Percentiles rank a stretch among this genome's conserved stretches.
Conservation (phyloP, 2,888 invertebrate species). For the Eupithecia vulgata region DNA sequence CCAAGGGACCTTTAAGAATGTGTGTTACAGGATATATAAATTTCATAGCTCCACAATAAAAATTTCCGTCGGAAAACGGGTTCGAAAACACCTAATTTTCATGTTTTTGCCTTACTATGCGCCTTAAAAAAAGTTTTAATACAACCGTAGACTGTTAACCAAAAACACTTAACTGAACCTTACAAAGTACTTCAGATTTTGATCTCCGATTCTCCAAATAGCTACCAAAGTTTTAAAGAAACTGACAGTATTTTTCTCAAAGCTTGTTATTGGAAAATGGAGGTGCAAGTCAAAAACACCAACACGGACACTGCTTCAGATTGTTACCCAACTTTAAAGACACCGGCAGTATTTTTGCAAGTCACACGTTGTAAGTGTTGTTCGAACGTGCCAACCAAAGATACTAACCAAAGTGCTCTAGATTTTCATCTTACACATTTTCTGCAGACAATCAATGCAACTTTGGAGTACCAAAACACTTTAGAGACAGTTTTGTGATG, state of each 20-base stretch:
- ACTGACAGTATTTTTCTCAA: background rate
- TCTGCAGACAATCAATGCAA: background rate
- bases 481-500: background rate
- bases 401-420: background rate
- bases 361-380: background rate
- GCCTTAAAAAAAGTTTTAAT: no score
- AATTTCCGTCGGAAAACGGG: no score
- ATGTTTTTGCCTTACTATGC: no score
- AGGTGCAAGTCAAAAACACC: background rate
- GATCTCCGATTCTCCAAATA: background rate
- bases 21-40: no score
- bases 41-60: no score
- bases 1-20: no score
- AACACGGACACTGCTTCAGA: background rate
- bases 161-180: background rate
- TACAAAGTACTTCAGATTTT: background rate
- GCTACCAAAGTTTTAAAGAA: background rate
- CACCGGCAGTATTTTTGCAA: background rate
- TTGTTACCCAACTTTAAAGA: background rate
- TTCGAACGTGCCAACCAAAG: background rate
- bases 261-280: background rate
- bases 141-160: no score
- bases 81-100: no score
- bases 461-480: background rate
- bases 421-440: background rate